Base-by-base conservation (phyloP, 2,888 invertebrate genomes). In the Drosophila dives region DNA sequence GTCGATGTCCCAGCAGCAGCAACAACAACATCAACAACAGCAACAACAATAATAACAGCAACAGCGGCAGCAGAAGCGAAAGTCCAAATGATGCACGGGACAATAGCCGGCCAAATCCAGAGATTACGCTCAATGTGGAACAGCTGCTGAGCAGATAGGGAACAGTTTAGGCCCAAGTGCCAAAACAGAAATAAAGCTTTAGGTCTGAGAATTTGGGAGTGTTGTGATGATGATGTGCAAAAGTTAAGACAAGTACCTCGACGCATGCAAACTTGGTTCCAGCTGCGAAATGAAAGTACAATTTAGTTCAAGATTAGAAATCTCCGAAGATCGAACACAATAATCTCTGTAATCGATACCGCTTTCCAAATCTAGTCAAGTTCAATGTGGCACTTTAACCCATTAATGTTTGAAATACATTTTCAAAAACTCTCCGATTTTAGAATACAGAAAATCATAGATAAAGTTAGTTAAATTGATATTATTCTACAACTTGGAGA, bases 61-160 rank as follows among this genome's bases (percentile, higher is more conserved):
- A 50, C 66, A 75, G 64, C 62, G 26, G 17, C 12, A 55, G 26
- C n/a, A 26, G 26, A 55, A 74, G 59, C 56, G 69, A 55, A 36
- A 80, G 59, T 48, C 29, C 70, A 2, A 72, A 65, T 50, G 50
- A 45, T 15, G 29, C 72, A 34, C 64, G 53, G 34, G 69, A 64
- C 32, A 61, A 20, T 11, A 77, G 73, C 51, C 63, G 68, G 17
- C 71, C 80, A 26, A 81, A 83, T 20, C 83, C 84, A n/a, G 92
- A 92, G 81, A 82, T 92, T 40, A 87, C 90, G 8, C 78, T 92
- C 7, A 92, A 91, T 65, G 91, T 91, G 70, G 91, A 90, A 65
- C 83, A 91, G 12, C 80, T 92, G 38, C 64, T 92, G 56, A 89
- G 89, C 70, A 93, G 93, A 91, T 93, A 93, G 92, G 91, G 80